Percentiles rank a stretch among this genome's conserved stretches.
Evolutionary conservation across 2,888 invertebrate genomes (phyloP).

Genomic region (Nephrocerus scutellatus): DNA sequence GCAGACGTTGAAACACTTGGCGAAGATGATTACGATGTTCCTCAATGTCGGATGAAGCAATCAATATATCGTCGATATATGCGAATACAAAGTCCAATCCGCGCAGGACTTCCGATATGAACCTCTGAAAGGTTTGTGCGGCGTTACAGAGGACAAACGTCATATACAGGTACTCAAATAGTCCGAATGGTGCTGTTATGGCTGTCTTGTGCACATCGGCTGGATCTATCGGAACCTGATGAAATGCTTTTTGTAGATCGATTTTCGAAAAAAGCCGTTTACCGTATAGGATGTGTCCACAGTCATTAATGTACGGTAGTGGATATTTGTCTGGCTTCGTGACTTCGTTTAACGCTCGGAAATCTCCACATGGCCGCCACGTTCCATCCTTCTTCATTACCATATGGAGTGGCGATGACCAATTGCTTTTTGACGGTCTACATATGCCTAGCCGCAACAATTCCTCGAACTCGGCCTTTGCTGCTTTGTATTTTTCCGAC

Average conservation of each 20-base stretch:
- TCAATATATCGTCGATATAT: conserved; percentile 31
- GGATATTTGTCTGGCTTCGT: conserved; percentile 16
- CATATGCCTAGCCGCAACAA: conserved; percentile 8
- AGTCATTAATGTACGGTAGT: conserved; percentile 13
- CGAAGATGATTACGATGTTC: conserved; percentile 24
- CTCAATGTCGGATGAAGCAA: conserved; percentile 23
- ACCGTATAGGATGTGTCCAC: conserved; percentile 3
- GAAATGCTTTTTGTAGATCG: conserved; percentile 13
- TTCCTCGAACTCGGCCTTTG: conserved; percentile 8
- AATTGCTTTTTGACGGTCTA: conserved; percentile 9
- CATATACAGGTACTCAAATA: conserved; percentile 15
- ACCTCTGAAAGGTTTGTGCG: conserved; percentile 31
- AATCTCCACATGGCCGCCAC: conserved; percentile 11
- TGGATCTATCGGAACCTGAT: conserved; percentile 17
- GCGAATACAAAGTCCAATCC: conserved; percentile 24
- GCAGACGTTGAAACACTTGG: conserved; percentile 21
- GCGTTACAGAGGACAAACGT: conserved; percentile 9
- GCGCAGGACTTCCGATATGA: conserved; percentile 30
- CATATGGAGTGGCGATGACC: conserved; percentile 4
- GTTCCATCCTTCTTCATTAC: conserved; percentile 4
- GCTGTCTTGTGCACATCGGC: conserved; percentile 13
- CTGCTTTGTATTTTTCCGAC: conserved; percentile 1
- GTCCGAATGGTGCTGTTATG: conserved; percentile 13
- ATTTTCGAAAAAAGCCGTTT: conserved; percentile 13
- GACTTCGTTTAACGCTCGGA: conserved; percentile 4